These are phyloP conservation scores for Brachionus asplanchnoidis DNA, from an alignment of 1,140 invertebrate genomes.

Conservation along the genomic window DNA sequence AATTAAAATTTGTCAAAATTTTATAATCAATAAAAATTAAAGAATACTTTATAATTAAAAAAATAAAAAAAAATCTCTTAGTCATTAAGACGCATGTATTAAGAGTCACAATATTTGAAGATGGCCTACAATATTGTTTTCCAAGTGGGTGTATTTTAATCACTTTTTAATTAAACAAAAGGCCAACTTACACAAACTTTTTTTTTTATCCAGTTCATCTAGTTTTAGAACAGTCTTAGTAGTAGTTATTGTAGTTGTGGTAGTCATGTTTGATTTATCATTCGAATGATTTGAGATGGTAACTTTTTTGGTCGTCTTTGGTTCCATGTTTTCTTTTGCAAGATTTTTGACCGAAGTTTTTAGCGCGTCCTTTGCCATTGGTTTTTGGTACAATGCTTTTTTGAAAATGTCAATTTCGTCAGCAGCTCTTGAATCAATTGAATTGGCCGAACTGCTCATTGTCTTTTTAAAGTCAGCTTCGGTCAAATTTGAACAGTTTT, in stretches of 20 bases:
- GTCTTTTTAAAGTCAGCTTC: not conserved
- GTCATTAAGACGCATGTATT: not conserved
- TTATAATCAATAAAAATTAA: not conserved
- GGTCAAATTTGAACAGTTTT: not conserved
- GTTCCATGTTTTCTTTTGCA: not conserved
- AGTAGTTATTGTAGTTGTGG: constrained; percentile 14
- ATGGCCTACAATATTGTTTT: not conserved
- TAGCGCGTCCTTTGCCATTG: not conserved
- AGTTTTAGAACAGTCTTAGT: constrained; percentile 15
- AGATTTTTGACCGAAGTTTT: not conserved
- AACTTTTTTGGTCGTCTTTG: not conserved
- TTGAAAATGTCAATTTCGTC: not conserved
- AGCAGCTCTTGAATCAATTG: not conserved
- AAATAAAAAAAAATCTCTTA: not conserved
- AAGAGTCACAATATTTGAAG: not conserved
- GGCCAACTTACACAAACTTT: constrained; percentile 11
- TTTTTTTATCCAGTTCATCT: constrained; percentile 7
- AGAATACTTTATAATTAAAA: not conserved
- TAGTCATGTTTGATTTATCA: not conserved
- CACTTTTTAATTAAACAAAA: not conserved
- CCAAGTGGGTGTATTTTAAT: not conserved
- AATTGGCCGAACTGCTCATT: not conserved
- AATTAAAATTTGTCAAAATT: not conserved
- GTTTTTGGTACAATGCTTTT: constrained; percentile 1
- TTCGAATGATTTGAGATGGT: not conserved